These are phyloP conservation scores for Cyanoliseus patagonus DNA, from an alignment of 2,113 vertebrate genomes.

Conservation along the genomic window DNA sequence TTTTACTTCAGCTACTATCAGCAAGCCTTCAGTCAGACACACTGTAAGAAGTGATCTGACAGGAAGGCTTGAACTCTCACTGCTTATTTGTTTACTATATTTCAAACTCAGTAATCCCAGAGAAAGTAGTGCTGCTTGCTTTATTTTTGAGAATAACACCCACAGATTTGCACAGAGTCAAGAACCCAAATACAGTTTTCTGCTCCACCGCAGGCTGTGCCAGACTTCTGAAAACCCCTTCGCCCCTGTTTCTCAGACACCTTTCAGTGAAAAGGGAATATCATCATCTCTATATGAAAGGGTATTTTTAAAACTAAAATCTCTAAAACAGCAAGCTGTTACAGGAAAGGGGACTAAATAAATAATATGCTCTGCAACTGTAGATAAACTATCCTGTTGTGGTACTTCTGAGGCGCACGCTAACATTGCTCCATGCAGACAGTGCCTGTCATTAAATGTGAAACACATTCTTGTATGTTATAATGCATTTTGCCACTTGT, in stretches of 20 bases:
- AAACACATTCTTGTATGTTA: neutral
- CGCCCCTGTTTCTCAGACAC: neutral
- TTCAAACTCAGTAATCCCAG: neutral
- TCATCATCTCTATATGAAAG: neutral
- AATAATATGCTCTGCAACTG: neutral
- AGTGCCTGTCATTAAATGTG: neutral
- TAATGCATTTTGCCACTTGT: neutral
- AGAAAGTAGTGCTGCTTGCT: neutral
- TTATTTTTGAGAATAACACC: neutral
- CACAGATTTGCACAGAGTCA: neutral
- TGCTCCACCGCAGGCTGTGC: neutral
- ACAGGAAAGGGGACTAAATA: neutral
- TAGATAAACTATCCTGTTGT: accelerated
- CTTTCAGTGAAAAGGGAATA: neutral
- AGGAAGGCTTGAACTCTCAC: neutral
- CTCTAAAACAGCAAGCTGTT: neutral
- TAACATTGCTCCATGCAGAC: neutral
- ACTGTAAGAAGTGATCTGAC: neutral
- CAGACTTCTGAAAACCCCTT: neutral
- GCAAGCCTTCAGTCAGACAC: neutral
- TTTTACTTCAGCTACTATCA: neutral
- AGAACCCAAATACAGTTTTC: neutral
- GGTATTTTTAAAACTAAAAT: neutral
- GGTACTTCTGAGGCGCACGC: neutral
- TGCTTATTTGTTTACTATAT: neutral